phyloP scores from a whole-genome alignment of 1,140 invertebrate genomes.

The Eubasilissa regina region DNA sequence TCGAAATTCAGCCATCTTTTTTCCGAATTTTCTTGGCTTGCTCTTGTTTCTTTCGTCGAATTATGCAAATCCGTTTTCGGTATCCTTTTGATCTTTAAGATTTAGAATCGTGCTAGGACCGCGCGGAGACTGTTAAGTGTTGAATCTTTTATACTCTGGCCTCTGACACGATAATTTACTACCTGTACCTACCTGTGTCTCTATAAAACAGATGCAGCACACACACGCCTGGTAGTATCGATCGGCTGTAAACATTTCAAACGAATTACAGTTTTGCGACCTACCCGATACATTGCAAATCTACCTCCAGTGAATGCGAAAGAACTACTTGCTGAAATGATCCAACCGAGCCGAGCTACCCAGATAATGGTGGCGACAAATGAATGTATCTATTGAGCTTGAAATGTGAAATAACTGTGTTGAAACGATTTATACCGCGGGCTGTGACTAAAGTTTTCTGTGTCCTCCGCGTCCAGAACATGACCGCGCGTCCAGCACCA shows the following conservation, averaged over 20 bases:
- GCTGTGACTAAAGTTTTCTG: background rate
- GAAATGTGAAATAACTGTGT: too few species aligned
- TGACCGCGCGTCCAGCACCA: background rate
- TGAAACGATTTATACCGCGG: too few species aligned
- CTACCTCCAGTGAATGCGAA: too few species aligned
- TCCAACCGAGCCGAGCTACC: too few species aligned
- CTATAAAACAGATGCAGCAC: constrained; percentile 1
- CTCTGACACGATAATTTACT: constrained; percentile 21
- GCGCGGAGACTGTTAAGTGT: background rate
- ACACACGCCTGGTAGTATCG: background rate
- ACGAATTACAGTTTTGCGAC: too few species aligned
- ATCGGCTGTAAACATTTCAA: background rate
- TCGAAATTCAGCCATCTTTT: too few species aligned
- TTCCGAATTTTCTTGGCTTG: background rate
- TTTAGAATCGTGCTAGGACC: background rate
- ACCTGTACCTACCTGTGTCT: background rate
- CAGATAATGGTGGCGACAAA: too few species aligned
- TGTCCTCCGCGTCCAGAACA: background rate
- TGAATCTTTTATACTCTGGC: constrained; percentile 2
- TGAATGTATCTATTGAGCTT: too few species aligned
- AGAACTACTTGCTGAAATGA: too few species aligned
- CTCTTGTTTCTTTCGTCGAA: background rate
- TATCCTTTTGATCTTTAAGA: constrained; percentile 1
- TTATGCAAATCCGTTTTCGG: constrained; percentile 28
- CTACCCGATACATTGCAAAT: too few species aligned